Evolutionary conservation across 1,140 invertebrate genomes (phyloP).

Genomic region (Laodelphax striatellus): DNA sequence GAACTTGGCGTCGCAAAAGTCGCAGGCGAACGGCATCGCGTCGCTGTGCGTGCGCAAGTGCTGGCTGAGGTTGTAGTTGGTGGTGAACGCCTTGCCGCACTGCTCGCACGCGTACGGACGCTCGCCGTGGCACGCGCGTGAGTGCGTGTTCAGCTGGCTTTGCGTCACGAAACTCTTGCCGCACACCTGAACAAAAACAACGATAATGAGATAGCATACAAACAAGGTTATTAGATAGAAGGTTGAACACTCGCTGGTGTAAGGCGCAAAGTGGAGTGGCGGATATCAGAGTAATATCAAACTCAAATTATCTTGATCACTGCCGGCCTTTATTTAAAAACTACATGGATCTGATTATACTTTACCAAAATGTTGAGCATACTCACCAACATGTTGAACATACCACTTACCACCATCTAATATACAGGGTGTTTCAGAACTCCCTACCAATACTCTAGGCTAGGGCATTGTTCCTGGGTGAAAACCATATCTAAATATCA

Average conservation of each 20-base stretch:
- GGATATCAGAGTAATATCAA: too few relatives aligned
- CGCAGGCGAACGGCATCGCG: slow-evolving; percentile 33
- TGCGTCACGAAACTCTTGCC: slow-evolving; percentile 97
- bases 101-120: slow-evolving; percentile 31
- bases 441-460: too few relatives aligned
- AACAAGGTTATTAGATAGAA: slow-evolving; percentile 9
- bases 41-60: slow-evolving; percentile 13
- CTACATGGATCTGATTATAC: too few relatives aligned
- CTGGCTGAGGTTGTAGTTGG: slow-evolving; percentile 1
- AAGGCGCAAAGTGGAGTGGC: too few relatives aligned
- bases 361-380: too few relatives aligned
- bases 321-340: too few relatives aligned
- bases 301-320: too few relatives aligned
- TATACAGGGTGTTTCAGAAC: too few relatives aligned
- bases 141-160: slow-evolving; percentile 96
- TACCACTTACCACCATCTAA: too few relatives aligned
- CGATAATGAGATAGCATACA: slow-evolving; percentile 62
- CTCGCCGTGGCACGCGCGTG: slow-evolving; percentile 27
- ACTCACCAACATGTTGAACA: too few relatives aligned
- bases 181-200: slow-evolving; percentile 88
- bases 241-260: slow-evolving; percentile 11
- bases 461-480: too few relatives aligned
- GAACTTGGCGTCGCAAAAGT: slow-evolving; percentile 35
- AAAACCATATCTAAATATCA: too few relatives aligned
- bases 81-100: slow-evolving; percentile 3